Evolutionary conservation across 2,113 vertebrate species (phyloP), one percentile per base, ranked within the genome.

Genomic region (Chloebia gouldiae): DNA sequence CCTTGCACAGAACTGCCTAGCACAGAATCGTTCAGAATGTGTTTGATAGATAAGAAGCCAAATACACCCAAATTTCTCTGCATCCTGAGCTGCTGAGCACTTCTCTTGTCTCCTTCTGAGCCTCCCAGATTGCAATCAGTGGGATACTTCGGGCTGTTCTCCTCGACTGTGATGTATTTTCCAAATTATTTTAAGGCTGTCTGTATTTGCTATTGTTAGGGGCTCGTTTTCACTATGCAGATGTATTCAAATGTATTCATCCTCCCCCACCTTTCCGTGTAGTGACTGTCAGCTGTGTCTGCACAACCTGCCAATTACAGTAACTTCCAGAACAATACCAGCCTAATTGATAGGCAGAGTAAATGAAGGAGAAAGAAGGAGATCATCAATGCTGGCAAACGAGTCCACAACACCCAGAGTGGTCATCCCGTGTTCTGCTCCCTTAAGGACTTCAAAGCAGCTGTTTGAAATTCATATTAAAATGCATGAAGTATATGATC

Each of bases 181-280:
- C 27, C 27, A 54, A 82, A 50, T 57, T 75, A 60, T 86, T 86
- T 91, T 57, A 61, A 89, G 70, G 15, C 9, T 45, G n/a, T 27
- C 60, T 83, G 59, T 27, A 64, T 54, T 45, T 76, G 92, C 39
- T 33, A 30, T 13, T 30, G 10, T 79, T 72, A 76, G 53, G 59
- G 3, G 1, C 5, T 79, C 5, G 2, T 76, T 86, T 88, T 76
- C 89, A 57, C 19, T 51, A 91, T 92, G 91, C 45, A 91, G 70
- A 93, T 95, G 6, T 79, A 95, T 94, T 95, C 53, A 95, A 95
- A 95, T 96, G 78, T 86, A 95, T 95, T 84, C 89, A 13, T 57
- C 66, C 42, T 90, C 78, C 35, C 37, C 28, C 77, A 90, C 35
- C 37, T 92, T 44, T 76, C 50, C 7, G 3, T 35, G 72, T 39